A percentile compares a stretch with the other conserved stretches of the same genome.
Evolutionary conservation across 2,113 vertebrate species (phyloP).

Genomic region (Callopanchax toddi): DNA sequence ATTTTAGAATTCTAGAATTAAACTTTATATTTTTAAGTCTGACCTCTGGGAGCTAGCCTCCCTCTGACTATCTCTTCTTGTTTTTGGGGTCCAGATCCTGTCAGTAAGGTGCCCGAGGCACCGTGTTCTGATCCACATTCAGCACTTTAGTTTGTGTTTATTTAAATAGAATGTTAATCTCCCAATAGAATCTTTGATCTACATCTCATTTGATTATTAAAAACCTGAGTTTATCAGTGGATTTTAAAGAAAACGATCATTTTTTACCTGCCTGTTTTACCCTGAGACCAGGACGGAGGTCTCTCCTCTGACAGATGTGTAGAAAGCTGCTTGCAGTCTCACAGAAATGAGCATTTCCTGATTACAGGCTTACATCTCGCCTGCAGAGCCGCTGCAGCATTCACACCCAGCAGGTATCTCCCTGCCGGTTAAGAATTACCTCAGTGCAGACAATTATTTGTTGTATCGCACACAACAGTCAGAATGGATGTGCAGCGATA

Average conservation of each 20-base stretch:
- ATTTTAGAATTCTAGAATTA: too few species aligned
- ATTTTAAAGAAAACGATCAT: neutral
- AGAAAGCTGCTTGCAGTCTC: constrained; percentile 9
- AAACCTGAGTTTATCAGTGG: neutral
- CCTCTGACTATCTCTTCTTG: too few species aligned
- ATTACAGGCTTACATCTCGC: constrained; percentile 35
- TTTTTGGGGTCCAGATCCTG: too few species aligned
- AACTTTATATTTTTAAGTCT: too few species aligned
- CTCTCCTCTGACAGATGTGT: constrained; percentile 56
- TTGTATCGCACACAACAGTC: neutral
- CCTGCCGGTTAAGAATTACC: neutral
- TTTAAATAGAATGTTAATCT: too few species aligned
- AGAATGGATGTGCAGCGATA: neutral
- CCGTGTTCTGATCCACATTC: too few species aligned
- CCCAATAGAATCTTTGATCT: too few species aligned
- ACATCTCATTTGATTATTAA: too few species aligned
- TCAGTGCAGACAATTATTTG: neutral
- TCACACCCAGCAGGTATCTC: constrained; percentile 28
- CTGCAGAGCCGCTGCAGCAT: constrained; percentile 1
- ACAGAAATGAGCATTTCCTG: constrained; percentile 19
- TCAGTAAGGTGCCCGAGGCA: too few species aligned
- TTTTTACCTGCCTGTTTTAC: constrained; percentile 26
- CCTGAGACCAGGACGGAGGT: constrained; percentile 50
- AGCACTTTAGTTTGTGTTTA: too few species aligned
- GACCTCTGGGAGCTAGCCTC: too few species aligned